phyloP scores from a whole-genome alignment of 1,140 invertebrate species.

The Fopius arisanus region DNA sequence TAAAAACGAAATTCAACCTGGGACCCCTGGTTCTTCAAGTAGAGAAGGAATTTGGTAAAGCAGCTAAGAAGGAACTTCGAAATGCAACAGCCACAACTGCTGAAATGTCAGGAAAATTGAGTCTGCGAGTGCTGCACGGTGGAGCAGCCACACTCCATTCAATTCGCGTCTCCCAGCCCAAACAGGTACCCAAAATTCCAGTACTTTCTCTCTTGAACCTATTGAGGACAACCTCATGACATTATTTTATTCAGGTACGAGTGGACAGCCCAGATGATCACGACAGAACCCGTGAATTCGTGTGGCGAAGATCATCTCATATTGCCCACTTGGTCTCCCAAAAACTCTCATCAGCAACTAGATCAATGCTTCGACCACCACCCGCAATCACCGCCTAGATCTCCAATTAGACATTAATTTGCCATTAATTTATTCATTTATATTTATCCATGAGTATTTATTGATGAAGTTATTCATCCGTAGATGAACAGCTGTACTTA shows the following conservation, averaged over 20 bases:
- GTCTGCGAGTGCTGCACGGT: conserved; percentile 77
- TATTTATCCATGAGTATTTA: neutral
- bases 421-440: neutral
- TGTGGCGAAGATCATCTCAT: conserved; percentile 81
- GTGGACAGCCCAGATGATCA: conserved; percentile 83
- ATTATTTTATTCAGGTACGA: conserved; percentile 70
- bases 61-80: conserved; percentile 77
- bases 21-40: conserved; percentile 81
- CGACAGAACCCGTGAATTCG: conserved; percentile 81
- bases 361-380: conserved; percentile 74
- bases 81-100: conserved; percentile 85
- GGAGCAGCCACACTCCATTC: conserved; percentile 80
- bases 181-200: conserved; percentile 70
- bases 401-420: neutral
- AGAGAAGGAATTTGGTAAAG: conserved; percentile 83
- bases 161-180: conserved; percentile 83
- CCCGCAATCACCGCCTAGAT: conserved; percentile 38
- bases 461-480: neutral
- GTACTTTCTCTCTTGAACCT: neutral
- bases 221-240: too few species aligned
- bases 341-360: conserved; percentile 78
- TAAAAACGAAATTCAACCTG: conserved; percentile 81
- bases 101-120: conserved; percentile 83
- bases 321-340: conserved; percentile 84
- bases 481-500: neutral